These are phyloP conservation scores for Orchesella flavescens DNA, from an alignment of 2,888 invertebrate genomes.

Conservation along the genomic window DNA sequence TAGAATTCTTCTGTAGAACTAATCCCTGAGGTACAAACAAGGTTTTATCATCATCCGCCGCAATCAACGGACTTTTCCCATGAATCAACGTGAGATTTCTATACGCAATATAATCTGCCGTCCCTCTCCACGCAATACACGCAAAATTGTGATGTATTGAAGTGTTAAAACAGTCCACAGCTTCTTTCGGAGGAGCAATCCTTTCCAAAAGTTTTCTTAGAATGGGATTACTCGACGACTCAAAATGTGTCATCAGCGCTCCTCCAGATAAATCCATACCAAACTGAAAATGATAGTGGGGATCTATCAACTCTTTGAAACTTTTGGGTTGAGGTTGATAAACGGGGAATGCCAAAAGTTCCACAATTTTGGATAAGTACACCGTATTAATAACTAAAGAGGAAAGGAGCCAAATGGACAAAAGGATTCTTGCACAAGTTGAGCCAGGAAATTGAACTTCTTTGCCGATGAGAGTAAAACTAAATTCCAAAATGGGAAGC, in stretches of 20 bases:
- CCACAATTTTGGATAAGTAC: conserved; percentile 47
- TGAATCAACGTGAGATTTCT: conserved; percentile 39
- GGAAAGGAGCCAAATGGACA: conserved; percentile 35
- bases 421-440: conserved; percentile 9
- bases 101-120: conserved; percentile 35
- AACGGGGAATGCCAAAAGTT: conserved; percentile 26
- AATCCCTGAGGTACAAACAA: conserved; percentile 40
- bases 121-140: conserved; percentile 39
- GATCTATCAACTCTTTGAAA: conserved; percentile 39
- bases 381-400: conserved; percentile 16
- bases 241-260: conserved; percentile 13
- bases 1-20: conserved; percentile 14
- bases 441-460: not conserved
- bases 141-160: conserved; percentile 19
- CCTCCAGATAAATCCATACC: conserved; percentile 17
- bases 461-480: conserved; percentile 24
- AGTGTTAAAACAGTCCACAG: conserved; percentile 25
- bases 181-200: conserved; percentile 25
- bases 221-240: conserved; percentile 25
- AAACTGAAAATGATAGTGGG: not conserved
- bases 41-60: conserved; percentile 18
- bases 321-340: conserved; percentile 28
- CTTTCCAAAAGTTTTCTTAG: conserved; percentile 33
- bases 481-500: not conserved
- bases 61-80: conserved; percentile 26